Percentiles rank a stretch among this genome's conserved stretches.
phyloP scores from a whole-genome alignment of 2,888 invertebrate species.

The Iselma pallidipennis region DNA sequence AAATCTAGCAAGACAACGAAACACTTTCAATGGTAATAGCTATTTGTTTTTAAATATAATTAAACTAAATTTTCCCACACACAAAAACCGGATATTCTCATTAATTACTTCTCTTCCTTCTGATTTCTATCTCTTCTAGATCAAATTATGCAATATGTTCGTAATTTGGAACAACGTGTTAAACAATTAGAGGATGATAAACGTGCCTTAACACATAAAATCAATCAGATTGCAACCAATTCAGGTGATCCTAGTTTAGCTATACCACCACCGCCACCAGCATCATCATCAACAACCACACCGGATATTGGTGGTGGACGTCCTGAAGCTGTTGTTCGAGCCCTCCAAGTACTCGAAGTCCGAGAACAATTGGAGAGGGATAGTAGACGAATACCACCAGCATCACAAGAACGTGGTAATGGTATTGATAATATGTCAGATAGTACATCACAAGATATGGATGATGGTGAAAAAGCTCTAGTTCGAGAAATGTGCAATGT shows the following conservation, averaged over 20 bases:
- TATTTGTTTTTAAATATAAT: not conserved
- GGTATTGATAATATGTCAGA: slow-evolving; percentile 45
- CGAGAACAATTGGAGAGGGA: slow-evolving; percentile 83
- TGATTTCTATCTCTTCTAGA: slow-evolving; percentile 57
- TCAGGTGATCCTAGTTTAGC: slow-evolving; percentile 53
- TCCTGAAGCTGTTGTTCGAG: slow-evolving; percentile 91
- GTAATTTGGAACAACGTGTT: slow-evolving; percentile 85
- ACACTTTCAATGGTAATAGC: slow-evolving; percentile 63
- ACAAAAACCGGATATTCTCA: not conserved
- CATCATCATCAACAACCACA: slow-evolving; percentile 20
- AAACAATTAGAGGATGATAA: slow-evolving; percentile 83
- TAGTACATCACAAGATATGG: slow-evolving; percentile 65
- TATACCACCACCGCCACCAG: slow-evolving; percentile 34
- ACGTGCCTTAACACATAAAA: slow-evolving; percentile 60
- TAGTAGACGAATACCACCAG: slow-evolving; percentile 43
- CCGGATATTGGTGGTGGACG: slow-evolving; percentile 61
- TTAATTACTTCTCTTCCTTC: too few species aligned
- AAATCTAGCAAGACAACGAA: slow-evolving; percentile 59
- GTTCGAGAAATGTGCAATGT: slow-evolving; percentile 96
- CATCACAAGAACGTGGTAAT: slow-evolving; percentile 3
- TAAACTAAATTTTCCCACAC: too few species aligned
- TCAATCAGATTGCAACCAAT: slow-evolving; percentile 56
- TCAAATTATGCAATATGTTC: slow-evolving; percentile 89
- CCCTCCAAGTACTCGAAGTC: slow-evolving; percentile 80
- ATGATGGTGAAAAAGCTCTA: slow-evolving; percentile 89